phyloP scores from a whole-genome alignment of 1,140 invertebrate genomes.

The Anastrepha ludens region DNA sequence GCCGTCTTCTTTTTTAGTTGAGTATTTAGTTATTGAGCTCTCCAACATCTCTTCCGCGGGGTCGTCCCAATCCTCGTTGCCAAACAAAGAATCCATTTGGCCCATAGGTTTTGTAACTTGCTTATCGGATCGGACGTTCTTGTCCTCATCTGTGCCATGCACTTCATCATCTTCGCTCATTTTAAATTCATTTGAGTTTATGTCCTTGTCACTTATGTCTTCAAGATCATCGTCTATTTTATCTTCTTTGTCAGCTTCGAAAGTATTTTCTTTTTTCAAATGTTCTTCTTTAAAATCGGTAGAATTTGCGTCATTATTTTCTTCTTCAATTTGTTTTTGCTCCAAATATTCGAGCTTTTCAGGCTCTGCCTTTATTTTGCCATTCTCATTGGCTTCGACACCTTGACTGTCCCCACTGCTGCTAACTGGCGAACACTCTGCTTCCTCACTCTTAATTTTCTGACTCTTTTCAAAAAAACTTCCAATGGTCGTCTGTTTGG shows the following conservation, averaged over 20 bases:
- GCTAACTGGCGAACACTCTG: constrained; percentile 37
- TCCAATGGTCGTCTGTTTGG: constrained; percentile 73
- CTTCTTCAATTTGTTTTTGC: not conserved
- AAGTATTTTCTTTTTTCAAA: not conserved
- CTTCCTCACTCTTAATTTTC: constrained; percentile 51
- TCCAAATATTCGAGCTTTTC: not conserved
- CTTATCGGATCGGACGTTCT: not conserved
- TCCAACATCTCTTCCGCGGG: constrained; percentile 6
- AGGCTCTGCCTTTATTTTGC: not conserved
- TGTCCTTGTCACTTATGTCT: constrained; percentile 36
- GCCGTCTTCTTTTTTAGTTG: constrained; percentile 31
- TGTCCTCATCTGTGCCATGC: not conserved
- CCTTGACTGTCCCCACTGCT: constrained; percentile 42
- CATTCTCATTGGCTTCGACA: constrained; percentile 49
- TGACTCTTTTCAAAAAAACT: constrained; percentile 72
- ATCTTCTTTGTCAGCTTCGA: not conserved
- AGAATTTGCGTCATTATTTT: not conserved
- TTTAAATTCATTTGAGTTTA: constrained; percentile 40
- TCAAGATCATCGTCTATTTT: constrained; percentile 41
- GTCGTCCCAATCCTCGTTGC: constrained; percentile 41
- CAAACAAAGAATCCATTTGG: constrained; percentile 9
- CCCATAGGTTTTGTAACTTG: not conserved
- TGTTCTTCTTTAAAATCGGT: not conserved
- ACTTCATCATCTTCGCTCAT: constrained; percentile 32
- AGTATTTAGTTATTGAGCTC: not conserved